A percentile compares a stretch with the other conserved stretches of the same genome.
Conservation (phyloP, 2,888 invertebrate species). For the Zaprionus obscuricornis region DNA sequence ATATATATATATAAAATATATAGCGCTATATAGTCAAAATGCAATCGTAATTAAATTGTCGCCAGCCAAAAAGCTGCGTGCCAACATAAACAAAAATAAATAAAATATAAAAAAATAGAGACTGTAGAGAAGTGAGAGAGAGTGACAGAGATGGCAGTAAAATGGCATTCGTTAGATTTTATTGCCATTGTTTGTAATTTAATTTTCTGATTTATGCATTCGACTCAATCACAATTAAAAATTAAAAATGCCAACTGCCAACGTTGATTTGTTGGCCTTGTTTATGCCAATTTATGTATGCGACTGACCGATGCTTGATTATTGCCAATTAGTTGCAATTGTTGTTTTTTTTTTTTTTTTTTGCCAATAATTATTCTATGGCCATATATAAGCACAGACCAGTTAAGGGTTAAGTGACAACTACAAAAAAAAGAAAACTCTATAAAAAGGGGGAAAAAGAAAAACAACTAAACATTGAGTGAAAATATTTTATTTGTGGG, state of each 20-base stretch:
- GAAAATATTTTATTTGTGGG: too few species aligned
- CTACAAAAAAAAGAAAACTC: constrained; percentile 3
- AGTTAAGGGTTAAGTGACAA: constrained; percentile 44
- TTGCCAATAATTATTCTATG: constrained; percentile 6
- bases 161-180: constrained; percentile 65
- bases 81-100: constrained; percentile 36
- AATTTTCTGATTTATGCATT: constrained; percentile 73
- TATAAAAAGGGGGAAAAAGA: too few species aligned
- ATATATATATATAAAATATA: neutral
- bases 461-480: too few species aligned
- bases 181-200: constrained; percentile 71
- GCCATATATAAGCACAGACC: too few species aligned
- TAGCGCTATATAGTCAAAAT: constrained; percentile 14
- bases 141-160: neutral
- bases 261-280: constrained; percentile 67
- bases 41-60: constrained; percentile 72
- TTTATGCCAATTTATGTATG: constrained; percentile 64
- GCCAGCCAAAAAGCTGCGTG: constrained; percentile 50
- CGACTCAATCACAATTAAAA: constrained; percentile 74
- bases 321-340: constrained; percentile 71
- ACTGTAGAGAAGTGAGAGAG: neutral
- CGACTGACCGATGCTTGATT: constrained; percentile 53
- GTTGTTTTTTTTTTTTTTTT: constrained; percentile 29
- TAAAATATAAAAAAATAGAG: neutral
- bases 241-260: constrained; percentile 58